Evolutionary conservation across 1,140 invertebrate species (phyloP).

Genomic region (Rhynchophorus ferrugineus): DNA sequence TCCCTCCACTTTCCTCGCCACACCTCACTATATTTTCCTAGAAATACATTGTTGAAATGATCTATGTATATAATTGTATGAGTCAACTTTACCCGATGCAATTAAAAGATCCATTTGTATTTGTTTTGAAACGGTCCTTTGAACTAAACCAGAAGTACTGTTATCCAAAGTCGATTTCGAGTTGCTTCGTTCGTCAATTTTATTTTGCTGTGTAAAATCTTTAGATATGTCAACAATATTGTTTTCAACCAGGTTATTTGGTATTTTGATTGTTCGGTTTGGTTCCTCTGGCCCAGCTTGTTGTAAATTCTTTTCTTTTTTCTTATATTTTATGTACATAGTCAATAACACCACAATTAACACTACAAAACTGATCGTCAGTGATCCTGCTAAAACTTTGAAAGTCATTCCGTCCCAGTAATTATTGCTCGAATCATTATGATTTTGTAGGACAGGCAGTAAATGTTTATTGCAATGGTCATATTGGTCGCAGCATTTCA

Average conservation of each 20-base stretch:
- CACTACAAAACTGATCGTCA: conserved; percentile 55
- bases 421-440: conserved; percentile 42
- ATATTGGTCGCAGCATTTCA: conserved; percentile 71
- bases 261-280: neutral
- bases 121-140: conserved; percentile 89
- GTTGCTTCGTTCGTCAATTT: conserved; percentile 60
- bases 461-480: conserved; percentile 76
- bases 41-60: too few species aligned
- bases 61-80: too few species aligned
- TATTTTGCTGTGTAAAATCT: conserved; percentile 45
- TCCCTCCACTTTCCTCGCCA: conserved; percentile 69
- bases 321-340: conserved; percentile 25
- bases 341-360: conserved; percentile 50
- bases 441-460: conserved; percentile 58
- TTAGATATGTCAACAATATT: conserved; percentile 38
- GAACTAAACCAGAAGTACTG: conserved; percentile 79
- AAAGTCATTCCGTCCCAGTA: conserved; percentile 46
- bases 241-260: neutral
- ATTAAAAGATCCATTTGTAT: conserved; percentile 62
- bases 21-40: conserved; percentile 89
- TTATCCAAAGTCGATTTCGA: conserved; percentile 65
- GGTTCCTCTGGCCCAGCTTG: neutral
- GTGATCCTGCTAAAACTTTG: conserved; percentile 53
- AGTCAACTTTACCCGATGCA: conserved; percentile 6
- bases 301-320: neutral